Conservation (phyloP, 2,888 invertebrate genomes). For the Rhagophthalmus giganteus region DNA sequence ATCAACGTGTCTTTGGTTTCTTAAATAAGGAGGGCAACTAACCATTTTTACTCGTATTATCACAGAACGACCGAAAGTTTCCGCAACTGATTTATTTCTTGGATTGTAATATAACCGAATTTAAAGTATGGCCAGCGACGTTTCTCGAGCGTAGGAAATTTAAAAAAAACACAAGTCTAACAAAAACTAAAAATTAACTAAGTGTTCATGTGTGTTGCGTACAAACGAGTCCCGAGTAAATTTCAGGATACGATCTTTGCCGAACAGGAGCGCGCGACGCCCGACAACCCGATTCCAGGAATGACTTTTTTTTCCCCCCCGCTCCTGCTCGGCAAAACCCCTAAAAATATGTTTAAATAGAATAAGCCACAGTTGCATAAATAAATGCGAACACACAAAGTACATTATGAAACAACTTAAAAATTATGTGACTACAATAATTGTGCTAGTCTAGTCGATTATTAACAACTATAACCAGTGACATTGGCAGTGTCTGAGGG, state of each 20-base stretch:
- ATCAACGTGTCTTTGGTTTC: too few species aligned
- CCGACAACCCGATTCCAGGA: conserved; percentile 8
- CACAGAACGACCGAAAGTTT: too few species aligned
- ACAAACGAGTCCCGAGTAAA: too few species aligned
- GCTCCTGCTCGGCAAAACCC: conserved; percentile 9
- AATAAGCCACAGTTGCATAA: conserved; percentile 37
- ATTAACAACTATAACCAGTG: conserved; percentile 37
- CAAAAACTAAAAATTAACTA: not conserved
- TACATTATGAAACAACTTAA: conserved; percentile 37
- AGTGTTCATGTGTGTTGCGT: too few species aligned
- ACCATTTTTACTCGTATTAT: too few species aligned
- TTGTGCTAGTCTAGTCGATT: conserved; percentile 36
- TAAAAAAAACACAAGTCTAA: too few species aligned
- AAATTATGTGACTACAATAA: conserved; percentile 34
- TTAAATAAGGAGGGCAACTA: too few species aligned
- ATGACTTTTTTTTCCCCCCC: conserved; percentile 10
- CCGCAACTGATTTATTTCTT: too few species aligned
- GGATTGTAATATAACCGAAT: too few species aligned
- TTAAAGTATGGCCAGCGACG: too few species aligned
- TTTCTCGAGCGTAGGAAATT: too few species aligned
- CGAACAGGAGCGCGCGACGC: conserved; percentile 9
- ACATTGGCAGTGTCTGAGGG: conserved; percentile 39
- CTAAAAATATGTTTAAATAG: conserved; percentile 22
- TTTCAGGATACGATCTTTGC: conserved; percentile 9
- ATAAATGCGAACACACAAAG: conserved; percentile 49